A percentile compares a stretch with the other conserved stretches of the same genome.
Evolutionary conservation across 2,888 invertebrate species (phyloP).

Genomic region (Lepidochrysops patricia): DNA sequence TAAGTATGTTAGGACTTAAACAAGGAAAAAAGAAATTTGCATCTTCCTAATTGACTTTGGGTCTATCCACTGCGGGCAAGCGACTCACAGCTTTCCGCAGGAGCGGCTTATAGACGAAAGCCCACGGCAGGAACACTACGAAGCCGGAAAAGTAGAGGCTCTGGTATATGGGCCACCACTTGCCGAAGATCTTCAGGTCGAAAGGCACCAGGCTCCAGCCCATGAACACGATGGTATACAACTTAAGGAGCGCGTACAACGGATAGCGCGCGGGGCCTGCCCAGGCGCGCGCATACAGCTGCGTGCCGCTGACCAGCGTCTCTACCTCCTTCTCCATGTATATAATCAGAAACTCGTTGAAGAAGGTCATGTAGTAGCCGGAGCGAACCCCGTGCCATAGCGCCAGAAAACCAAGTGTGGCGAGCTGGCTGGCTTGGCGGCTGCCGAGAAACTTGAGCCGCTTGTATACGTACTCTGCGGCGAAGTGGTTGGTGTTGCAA

Average conservation of each 20-base stretch:
- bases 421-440: constrained; percentile 84
- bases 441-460: constrained; percentile 92
- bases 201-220: constrained; percentile 88
- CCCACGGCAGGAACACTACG: constrained; percentile 79
- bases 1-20: too few relatives aligned
- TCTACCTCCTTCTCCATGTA: constrained; percentile 86
- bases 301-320: constrained; percentile 67
- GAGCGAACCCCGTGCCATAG: constrained; percentile 97
- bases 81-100: constrained; percentile 29
- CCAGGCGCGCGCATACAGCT: constrained; percentile 60
- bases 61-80: constrained; percentile 19
- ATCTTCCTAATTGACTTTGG: constrained; percentile 19
- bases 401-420: constrained; percentile 90
- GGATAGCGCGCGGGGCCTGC: constrained; percentile 50
- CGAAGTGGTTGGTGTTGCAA: constrained; percentile 96
- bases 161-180: constrained; percentile 78
- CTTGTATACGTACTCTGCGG: constrained; percentile 95
- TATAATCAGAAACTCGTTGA: constrained; percentile 92
- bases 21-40: too few relatives aligned
- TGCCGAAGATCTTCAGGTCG: constrained; percentile 78
- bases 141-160: constrained; percentile 82
- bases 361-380: constrained; percentile 95
- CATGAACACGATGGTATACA: constrained; percentile 87
- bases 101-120: constrained; percentile 70
- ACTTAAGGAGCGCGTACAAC: constrained; percentile 76